Base-by-base conservation (phyloP, 2,797 vertebrate genomes). In the Lagodon rhomboides region DNA sequence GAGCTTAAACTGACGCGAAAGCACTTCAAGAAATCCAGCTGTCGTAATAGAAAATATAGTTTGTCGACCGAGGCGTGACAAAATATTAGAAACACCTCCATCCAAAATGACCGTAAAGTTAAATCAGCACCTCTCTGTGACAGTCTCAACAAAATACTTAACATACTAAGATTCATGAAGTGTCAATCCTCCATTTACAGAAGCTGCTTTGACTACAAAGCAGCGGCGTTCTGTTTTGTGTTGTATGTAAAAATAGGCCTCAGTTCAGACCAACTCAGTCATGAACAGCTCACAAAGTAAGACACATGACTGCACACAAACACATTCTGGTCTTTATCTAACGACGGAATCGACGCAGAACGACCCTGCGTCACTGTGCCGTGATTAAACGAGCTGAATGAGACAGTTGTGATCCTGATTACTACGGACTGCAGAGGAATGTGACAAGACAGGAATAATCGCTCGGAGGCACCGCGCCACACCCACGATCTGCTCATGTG, bases 291-390 rank as follows among this genome's bases (percentile, higher is more conserved):
- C n/a, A 0, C 20, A 18, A 22, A 44, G 2, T 2, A 13, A 71
- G 62, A 78, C 69, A 83, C 71, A 23, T 60, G 70, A 73, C 18
- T 50, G 25, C 67, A 66, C 62, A 63, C 23, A 16, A 18, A 25
- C 34, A 15, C 6, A 50, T 51, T 27, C 25, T 0, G 44, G n/a
- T 20, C 13, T 50, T 34, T 25, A 5, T 53, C 4, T 25, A 18
- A 34, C n/a, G 27, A 17, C n/a, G 13, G 22, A 55, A 18, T 22
- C 12, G 9, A 34, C 12, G 34, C 43, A 38, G 43, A 43, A 38
- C 9, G 7, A 47, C 1, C 6, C 10, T 3, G 23, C 1, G n/a
- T 25, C 61, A 17, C n/a, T 2, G 11, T 17, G 38, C 20, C 5
- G 44, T 44, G 46, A 65, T 3, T 25, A 55, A 59, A 34, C 5